phyloP scores from a whole-genome alignment of 2,797 vertebrate species.

The Botia almorhae region DNA sequence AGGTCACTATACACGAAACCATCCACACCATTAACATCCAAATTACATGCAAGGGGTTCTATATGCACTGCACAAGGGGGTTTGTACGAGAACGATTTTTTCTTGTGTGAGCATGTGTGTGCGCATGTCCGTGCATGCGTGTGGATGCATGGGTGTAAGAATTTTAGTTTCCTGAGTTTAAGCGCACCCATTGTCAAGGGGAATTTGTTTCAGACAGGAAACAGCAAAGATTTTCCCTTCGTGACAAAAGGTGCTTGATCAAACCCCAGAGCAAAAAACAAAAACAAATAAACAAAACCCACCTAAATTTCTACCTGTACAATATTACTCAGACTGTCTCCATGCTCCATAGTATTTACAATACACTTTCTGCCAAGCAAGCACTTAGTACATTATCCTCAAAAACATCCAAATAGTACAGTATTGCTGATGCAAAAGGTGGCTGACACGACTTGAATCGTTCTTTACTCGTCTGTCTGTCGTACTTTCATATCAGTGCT shows the following conservation, averaged over 20 bases:
- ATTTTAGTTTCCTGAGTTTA: slow-evolving; percentile 82
- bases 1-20: slow-evolving; percentile 47
- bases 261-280: slow-evolving; percentile 69
- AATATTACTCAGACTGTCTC: slow-evolving; percentile 80
- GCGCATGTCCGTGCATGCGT: slow-evolving; percentile 49
- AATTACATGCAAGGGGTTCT: slow-evolving; percentile 73
- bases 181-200: slow-evolving; percentile 70
- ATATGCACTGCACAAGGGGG: slow-evolving; percentile 10
- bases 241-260: slow-evolving; percentile 73
- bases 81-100: slow-evolving; percentile 18
- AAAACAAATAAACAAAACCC: slow-evolving; percentile 43
- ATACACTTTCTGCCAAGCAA: slow-evolving; percentile 81
- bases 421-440: slow-evolving; percentile 87
- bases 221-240: slow-evolving; percentile 76
- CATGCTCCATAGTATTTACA: slow-evolving; percentile 85
- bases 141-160: slow-evolving; percentile 61
- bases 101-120: slow-evolving; percentile 53
- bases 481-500: slow-evolving; percentile 77
- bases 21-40: slow-evolving; percentile 60
- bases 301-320: slow-evolving; percentile 77
- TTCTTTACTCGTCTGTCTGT: slow-evolving; percentile 66
- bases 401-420: slow-evolving; percentile 87
- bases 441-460: slow-evolving; percentile 76
- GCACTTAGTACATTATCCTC: slow-evolving; percentile 84
- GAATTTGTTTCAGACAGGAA: slow-evolving; percentile 78